A percentile compares a stretch with the other conserved stretches of the same genome.
These are phyloP conservation scores for Etheostoma spectabile DNA, from an alignment of 2,113 vertebrate genomes.

Conservation along the genomic window DNA sequence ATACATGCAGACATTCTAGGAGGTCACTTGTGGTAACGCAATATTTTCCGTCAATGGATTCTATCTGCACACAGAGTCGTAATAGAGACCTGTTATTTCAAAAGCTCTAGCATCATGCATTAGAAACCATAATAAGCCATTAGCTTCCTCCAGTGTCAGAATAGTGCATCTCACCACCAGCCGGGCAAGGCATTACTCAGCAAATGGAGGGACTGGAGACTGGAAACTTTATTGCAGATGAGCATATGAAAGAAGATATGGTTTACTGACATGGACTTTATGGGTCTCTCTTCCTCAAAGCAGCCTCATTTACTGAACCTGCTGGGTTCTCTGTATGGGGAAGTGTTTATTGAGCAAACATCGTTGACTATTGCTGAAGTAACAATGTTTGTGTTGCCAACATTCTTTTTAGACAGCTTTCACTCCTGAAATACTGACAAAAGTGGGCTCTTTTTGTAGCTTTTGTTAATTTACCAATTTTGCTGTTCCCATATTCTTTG, in stretches of 20 bases:
- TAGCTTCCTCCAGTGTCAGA: constrained; percentile 58
- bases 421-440: background rate
- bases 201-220: constrained; percentile 61
- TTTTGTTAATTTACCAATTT: constrained; percentile 12
- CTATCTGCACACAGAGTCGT: constrained; percentile 15
- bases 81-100: constrained; percentile 57
- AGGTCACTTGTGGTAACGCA: constrained; percentile 30
- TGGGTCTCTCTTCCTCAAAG: constrained; percentile 41
- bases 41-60: constrained; percentile 55
- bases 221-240: constrained; percentile 55
- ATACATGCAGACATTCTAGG: constrained; percentile 12
- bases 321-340: constrained; percentile 13
- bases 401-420: constrained; percentile 1
- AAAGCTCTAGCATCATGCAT: constrained; percentile 57
- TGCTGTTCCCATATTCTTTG: background rate
- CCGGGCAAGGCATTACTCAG: constrained; percentile 56
- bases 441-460: background rate
- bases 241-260: constrained; percentile 52
- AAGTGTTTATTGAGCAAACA: constrained; percentile 35
- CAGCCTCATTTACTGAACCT: constrained; percentile 44
- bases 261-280: constrained; percentile 62
- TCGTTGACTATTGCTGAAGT: constrained; percentile 23
- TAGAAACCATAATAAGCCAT: constrained; percentile 71
- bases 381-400: constrained; percentile 17
- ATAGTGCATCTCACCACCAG: constrained; percentile 27